Base-by-base conservation (phyloP, 35 echinoderm and acorn worm species). In the Anneissia japonica region DNA sequence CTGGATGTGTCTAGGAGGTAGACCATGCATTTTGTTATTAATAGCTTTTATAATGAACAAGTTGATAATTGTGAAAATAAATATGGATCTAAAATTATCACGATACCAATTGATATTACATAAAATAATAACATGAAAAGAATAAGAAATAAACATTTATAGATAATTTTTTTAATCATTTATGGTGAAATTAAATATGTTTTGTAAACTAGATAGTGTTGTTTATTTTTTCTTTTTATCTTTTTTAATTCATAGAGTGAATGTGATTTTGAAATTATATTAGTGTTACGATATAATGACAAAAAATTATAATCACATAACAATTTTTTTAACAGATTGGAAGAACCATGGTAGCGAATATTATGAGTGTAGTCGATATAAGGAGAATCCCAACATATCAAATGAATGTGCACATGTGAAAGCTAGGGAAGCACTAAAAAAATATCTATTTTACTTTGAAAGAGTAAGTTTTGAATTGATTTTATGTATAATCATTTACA, bases 401-500 rank as follows among this genome's bases (percentile, higher is more conserved):
- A 94, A 94, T 81, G 96, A 99, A 77, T 89, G 85, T 72, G 96
- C 92, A 31, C 89, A 99, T 45, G 96, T 94, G 21, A 93, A 99
- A 79, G 96, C 96, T 23, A 86, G 96, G 34, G 96, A 99, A 87
- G 96, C 96, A 11, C 92, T 99, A 45, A 99, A 94, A 90, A 99
- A 99, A 79, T 99, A 99, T 75, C 92, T 99, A 81, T 99, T 99
- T 84, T 99, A 99, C 74, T 93, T 89, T 92, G 92, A 93, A 39
- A 91, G 96, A 90, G 96, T 99, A 77, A 99, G 94, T 78, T 2
- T 32, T 9, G 4, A 38, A 17, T n/a, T 78, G 32, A 64, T 64
- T 43, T 43, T 43, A 43, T n/a, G n/a, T n/a, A n/a, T n/a, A n/a
- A n/a, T n/a, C n/a, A n/a, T n/a, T n/a, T n/a, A n/a, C n/a, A n/a